These are phyloP conservation scores for Thalassophryne amazonica DNA, from an alignment of 2,797 vertebrate genomes.

Conservation along the genomic window DNA sequence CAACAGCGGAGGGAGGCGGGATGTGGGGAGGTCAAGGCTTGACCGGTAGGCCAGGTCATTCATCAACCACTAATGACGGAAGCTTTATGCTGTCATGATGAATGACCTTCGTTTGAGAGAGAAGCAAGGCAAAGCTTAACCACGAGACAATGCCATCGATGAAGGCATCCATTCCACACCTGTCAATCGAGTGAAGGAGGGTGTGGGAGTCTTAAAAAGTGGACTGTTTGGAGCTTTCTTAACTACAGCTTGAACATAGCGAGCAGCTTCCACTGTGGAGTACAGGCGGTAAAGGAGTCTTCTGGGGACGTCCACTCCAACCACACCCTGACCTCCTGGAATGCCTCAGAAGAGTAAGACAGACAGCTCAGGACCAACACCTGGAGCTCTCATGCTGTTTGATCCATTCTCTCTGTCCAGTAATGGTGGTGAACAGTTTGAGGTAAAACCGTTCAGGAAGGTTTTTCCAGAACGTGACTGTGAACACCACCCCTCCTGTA, in stretches of 20 bases:
- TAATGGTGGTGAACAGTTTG: too few species aligned
- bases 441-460: too few species aligned
- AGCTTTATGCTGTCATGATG: conserved; percentile 72
- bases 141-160: conserved; percentile 64
- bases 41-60: conserved; percentile 69
- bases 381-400: too few species aligned
- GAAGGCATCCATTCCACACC: conserved; percentile 67
- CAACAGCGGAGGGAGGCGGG: conserved; percentile 8
- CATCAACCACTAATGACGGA: conserved; percentile 68
- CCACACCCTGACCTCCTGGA: too few species aligned
- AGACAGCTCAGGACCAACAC: too few species aligned
- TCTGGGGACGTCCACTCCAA: too few species aligned
- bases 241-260: conserved; percentile 38
- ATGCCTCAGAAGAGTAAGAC: too few species aligned
- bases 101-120: conserved; percentile 69
- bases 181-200: conserved; percentile 65
- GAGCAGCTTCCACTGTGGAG: too few species aligned
- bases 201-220: conserved; percentile 44
- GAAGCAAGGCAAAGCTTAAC: conserved; percentile 45
- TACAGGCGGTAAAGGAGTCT: conserved; percentile 54
- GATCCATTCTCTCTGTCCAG: too few species aligned
- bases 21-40: conserved; percentile 64
- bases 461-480: too few species aligned
- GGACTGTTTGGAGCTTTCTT: conserved; percentile 46
- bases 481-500: too few species aligned